Evolutionary conservation across 2,888 invertebrate genomes (phyloP), one percentile per base, ranked within the genome.

Genomic region (Petrolisthes manimaculis): DNA sequence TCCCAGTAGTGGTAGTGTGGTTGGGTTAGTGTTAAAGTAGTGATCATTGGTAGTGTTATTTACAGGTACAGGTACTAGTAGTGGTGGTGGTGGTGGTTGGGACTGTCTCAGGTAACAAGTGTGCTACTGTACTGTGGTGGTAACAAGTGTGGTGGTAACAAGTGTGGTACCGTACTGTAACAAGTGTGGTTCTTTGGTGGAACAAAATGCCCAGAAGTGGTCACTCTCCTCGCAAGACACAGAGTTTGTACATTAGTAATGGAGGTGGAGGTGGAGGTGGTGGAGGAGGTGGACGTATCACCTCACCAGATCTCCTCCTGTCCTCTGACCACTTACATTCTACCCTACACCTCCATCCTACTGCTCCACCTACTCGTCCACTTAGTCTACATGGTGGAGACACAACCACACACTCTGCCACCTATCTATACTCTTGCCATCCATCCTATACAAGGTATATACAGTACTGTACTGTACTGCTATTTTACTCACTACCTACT

Each of bases 341-440:
- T 5, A 37, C 55, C 69, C 67, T 61, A 12, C 71, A 80, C 53
- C 71, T 6, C 71, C 71, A 71, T 21, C 71, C 71, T n/a, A 3
- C 61, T 14, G 61, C 18, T 18, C 54, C 83, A 12, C 61, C 80
- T 53, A 77, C 83, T 8, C 78, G 87, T 8, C 87, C 87, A 18
- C 79, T 79, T 55, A 88, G 87, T 69, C 56, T 88, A 84, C 78
- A 83, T 54, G 75, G 84, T 24, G 82, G 69, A 51, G 83, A 69
- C 71, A 77, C 86, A 37, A 78, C 77, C 55, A 82, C 84, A 18
- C 89, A 85, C 67, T 69, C 86, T 18, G 83, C 89, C 55, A 82
- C 89, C 54, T 89, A 89, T 69, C 56, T 89, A n/a, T 89, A 89
- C 86, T 89, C 89, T 71, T 89, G 85, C 74, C 77, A 86, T 51